Evolutionary conservation across 1,140 invertebrate species (phyloP), one percentile per base, ranked within the genome.

Genomic region (Drosophila eugracilis): DNA sequence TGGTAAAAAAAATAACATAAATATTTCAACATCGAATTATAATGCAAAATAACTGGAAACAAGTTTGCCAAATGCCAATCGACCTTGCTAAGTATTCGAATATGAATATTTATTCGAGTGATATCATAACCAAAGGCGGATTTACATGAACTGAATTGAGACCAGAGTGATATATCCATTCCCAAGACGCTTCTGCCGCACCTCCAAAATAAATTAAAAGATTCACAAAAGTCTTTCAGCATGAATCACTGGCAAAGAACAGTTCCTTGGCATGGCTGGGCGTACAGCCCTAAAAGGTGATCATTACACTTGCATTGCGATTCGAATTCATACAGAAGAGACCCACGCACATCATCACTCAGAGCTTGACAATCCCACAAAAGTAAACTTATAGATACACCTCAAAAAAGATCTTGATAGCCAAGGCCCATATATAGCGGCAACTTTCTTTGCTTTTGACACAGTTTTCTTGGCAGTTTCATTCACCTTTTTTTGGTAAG

Each of bases 381-480:
- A 49, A 26, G 17, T 12, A 10, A 36, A 32, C 21, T 15, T 32
- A 19, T 48, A 45, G 36, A 49, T 42, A 73, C 69, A 47, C 36
- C 67, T 45, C 15, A 50, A 39, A 50, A 39, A 21, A 73, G 48
- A 63, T 73, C 57, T 63, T 19, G 30, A 28, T 26, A 49, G 42
- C 26, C 45, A 24, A n/a, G n/a, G 36, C 70, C 70, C 70, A 73
- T 70, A 74, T 36, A 42, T 54, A 58, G 48, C 12, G 22, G 26
- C 30, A 45, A 70, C 80, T 84, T 84, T 84, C 79, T 86, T 85
- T 85, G 44, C 37, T 50, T 79, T 72, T 85, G 79, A 80, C 79
- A 85, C 71, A 84, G 48, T 86, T 84, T 73, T 34, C 60, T 58
- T 4, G 45, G 28, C 37, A 60, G 55, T 57, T 69, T 80, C 81